phyloP scores from a whole-genome alignment of 2,113 vertebrate species.

The Murina feae region DNA sequence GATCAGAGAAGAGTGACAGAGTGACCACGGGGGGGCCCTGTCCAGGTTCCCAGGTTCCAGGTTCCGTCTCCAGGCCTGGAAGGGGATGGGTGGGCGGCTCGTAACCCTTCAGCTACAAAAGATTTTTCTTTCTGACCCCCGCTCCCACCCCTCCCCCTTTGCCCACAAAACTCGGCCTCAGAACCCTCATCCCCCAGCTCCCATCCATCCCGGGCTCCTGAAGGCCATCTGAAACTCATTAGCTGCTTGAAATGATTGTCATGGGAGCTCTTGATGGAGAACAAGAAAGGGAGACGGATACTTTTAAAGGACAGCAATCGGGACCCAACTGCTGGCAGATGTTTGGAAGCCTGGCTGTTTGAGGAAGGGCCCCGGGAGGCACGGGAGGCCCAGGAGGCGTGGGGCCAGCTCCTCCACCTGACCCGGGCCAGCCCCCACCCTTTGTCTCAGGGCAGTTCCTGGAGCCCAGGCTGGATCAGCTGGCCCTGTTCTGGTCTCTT shows the following conservation, averaged over 20 bases:
- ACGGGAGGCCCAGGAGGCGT: background rate
- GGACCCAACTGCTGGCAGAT: constrained; percentile 87
- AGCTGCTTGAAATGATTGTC: constrained; percentile 87
- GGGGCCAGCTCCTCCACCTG: background rate
- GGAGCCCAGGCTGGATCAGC: background rate
- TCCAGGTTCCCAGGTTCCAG: background rate
- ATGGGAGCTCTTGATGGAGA: constrained; percentile 88
- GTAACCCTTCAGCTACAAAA: constrained; percentile 43
- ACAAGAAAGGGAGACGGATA: constrained; percentile 77
- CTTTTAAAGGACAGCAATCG: constrained; percentile 88
- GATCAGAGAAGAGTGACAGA: background rate
- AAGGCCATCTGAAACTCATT: constrained; percentile 91
- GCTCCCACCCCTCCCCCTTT: background rate
- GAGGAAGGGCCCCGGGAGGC: constrained; percentile 17
- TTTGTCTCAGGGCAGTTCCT: constrained; percentile 14
- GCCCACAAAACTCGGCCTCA: constrained; percentile 7
- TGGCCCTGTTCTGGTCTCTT: background rate
- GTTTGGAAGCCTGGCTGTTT: constrained; percentile 81
- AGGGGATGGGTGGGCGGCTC: background rate
- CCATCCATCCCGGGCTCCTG: constrained; percentile 48
- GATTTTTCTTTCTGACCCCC: constrained; percentile 35
- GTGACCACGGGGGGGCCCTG: background rate
- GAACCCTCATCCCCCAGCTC: constrained; percentile 32
- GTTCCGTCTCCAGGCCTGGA: background rate
- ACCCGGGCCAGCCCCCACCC: background rate